A percentile compares a stretch with the other conserved stretches of the same genome.
These are phyloP conservation scores for Corydoras sp. DNA, from an alignment of 2,113 vertebrate species.

Conservation along the genomic window DNA sequence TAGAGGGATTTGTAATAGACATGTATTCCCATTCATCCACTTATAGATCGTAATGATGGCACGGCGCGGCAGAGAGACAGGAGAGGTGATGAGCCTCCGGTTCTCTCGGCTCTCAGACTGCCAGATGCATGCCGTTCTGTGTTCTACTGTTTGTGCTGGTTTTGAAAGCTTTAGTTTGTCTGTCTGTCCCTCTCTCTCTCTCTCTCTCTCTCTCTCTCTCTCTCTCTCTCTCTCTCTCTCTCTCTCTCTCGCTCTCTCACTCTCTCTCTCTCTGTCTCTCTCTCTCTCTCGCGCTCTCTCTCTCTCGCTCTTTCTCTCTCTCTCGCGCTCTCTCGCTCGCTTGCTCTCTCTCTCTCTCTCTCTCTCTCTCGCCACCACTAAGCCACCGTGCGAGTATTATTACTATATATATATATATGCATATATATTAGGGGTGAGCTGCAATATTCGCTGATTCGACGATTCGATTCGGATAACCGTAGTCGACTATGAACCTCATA, in stretches of 20 bases:
- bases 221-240: not conserved
- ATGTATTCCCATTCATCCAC: constrained; percentile 40
- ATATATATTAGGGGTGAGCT: no score
- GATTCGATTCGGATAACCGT: no score
- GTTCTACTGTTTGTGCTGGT: no score
- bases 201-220: not conserved
- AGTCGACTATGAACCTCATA: no score
- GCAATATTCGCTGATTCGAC: no score
- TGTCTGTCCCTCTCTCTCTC: not conserved
- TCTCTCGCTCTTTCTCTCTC: not conserved
- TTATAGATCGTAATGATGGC: constrained; percentile 35
- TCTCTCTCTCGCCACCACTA: not conserved
- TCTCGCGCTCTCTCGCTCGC: no score
- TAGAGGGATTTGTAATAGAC: constrained; percentile 42
- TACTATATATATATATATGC: no score
- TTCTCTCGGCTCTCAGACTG: not conserved
- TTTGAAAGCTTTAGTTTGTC: no score
- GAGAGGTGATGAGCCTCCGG: constrained; percentile 51
- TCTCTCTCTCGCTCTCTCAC: not conserved
- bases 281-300: not conserved
- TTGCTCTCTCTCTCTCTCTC: not conserved
- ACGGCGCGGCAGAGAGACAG: constrained; percentile 42
- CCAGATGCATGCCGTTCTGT: no score
- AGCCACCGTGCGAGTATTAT: no score
- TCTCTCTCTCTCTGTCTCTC: not conserved